Conservation (phyloP, 1,140 invertebrate species). For the Lordiphosa stackelbergi region DNA sequence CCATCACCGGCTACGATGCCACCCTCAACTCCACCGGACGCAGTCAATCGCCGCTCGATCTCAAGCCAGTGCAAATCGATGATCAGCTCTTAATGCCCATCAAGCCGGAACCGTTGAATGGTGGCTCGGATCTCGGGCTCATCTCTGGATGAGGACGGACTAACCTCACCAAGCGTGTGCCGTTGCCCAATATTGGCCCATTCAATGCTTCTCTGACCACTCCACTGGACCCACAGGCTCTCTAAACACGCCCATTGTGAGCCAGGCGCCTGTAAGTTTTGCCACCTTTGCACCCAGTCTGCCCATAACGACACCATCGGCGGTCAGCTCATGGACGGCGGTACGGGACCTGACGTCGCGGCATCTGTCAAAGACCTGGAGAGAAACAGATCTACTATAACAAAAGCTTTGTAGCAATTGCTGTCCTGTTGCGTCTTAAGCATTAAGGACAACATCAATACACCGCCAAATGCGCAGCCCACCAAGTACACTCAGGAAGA, state of each 20-base stretch:
- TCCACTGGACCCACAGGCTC: constrained; percentile 50
- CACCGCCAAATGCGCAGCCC: too few species aligned
- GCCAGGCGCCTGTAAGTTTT: constrained; percentile 51
- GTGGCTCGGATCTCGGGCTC: constrained; percentile 47
- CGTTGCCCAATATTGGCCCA: constrained; percentile 51
- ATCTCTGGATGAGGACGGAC: constrained; percentile 66
- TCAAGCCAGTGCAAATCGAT: constrained; percentile 81
- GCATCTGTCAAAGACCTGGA: too few species aligned
- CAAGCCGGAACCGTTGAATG: constrained; percentile 69
- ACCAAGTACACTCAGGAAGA: too few species aligned
- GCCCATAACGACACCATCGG: constrained; percentile 91
- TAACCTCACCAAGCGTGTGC: constrained; percentile 58
- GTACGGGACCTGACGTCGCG: constrained; percentile 93
- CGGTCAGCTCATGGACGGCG: constrained; percentile 92
- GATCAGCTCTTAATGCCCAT: constrained; percentile 59
- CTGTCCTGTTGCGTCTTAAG: too few species aligned
- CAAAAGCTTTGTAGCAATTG: too few species aligned
- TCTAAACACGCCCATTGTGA: constrained; percentile 62
- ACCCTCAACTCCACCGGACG: constrained; percentile 69
- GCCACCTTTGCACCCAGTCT: constrained; percentile 29
- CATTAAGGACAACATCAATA: too few species aligned
- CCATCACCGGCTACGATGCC: constrained; percentile 67
- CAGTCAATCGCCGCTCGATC: constrained; percentile 81
- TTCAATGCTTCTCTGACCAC: constrained; percentile 61
- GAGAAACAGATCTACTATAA: too few species aligned